Conservation (phyloP, 2,797 vertebrate genomes). For the Pogoniulus pusillus region DNA sequence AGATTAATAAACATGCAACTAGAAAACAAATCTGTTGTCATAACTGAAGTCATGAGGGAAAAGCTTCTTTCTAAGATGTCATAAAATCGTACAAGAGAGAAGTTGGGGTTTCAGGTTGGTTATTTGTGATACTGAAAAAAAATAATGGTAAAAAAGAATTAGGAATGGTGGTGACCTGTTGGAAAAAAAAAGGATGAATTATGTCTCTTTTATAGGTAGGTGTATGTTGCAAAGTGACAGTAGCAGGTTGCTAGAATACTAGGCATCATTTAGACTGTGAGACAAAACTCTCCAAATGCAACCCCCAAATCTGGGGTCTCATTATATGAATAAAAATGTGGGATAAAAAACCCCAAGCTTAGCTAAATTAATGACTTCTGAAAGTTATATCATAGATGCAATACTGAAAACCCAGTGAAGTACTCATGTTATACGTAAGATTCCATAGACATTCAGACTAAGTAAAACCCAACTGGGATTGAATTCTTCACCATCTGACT, state of each 20-base stretch:
- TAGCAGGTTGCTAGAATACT: neutral
- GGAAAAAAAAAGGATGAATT: neutral
- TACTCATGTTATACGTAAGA: neutral
- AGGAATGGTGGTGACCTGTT: neutral
- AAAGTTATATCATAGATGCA: neutral
- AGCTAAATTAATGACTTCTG: neutral
- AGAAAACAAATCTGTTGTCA: neutral
- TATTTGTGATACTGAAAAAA: neutral
- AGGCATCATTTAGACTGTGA: neutral
- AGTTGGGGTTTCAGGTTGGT: neutral
- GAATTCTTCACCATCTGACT: neutral
- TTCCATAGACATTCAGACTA: neutral
- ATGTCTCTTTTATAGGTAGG: neutral
- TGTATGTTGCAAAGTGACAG: neutral
- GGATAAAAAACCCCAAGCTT: too few species aligned
- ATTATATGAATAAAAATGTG: neutral
- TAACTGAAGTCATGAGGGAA: neutral
- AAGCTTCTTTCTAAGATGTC: neutral
- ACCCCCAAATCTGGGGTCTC: neutral
- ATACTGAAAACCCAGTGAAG: neutral
- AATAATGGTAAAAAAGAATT: neutral
- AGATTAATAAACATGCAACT: conserved; percentile 18
- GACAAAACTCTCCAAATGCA: neutral
- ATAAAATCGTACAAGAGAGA: neutral
- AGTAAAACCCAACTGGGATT: neutral